Evolutionary conservation across 2,113 vertebrate genomes (phyloP), one percentile per base, ranked within the genome.

Genomic region (Ceyx cyanopectus): DNA sequence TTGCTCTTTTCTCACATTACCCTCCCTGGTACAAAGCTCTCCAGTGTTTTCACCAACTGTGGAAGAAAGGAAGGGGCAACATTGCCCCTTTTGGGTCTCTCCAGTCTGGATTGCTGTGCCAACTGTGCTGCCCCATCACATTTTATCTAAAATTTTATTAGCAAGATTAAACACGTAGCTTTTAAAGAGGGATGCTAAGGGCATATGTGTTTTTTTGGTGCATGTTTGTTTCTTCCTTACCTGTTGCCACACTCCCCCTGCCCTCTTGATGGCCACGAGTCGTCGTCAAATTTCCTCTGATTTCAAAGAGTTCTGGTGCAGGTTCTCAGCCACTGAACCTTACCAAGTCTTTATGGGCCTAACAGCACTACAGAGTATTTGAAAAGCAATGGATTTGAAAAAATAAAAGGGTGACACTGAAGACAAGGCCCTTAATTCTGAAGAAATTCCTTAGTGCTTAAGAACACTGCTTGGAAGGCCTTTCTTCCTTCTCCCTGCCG

Each of bases 21-120:
- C 37, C 43, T 60, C 60, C 63, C 27, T 69, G 57, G 0, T 7
- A 68, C 10, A 46, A 72, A 76, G 7, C 10, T 79, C 75, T 79
- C 4, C 0, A 0, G 20, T 9, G 62, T 81, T 57, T 70, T 73
- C 41, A 73, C 22, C 58, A 60, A 3, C 1, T 46, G 9, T 37
- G 23, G 7, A 46, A 43, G 18, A 22, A n/a, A 80, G 13, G 27
- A 81, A 69, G 76, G n/a, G 13, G 24, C 26, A 75, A 69, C 41
- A 12, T 6, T 37, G 50, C 27, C 23, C 7, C 12, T 30, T 54
- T 8, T 9, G 21, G 40, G 12, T 34, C 30, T 57, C 19, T 63
- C 19, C 46, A 10, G 17, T 23, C 78, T 45, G 60, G 65, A 81
- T 24, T 30, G 19, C 34, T 9, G 7, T 6, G 20, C 29, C 14